Base-by-base conservation (phyloP, 2,113 vertebrate genomes). In the Melospiza melodia region DNA sequence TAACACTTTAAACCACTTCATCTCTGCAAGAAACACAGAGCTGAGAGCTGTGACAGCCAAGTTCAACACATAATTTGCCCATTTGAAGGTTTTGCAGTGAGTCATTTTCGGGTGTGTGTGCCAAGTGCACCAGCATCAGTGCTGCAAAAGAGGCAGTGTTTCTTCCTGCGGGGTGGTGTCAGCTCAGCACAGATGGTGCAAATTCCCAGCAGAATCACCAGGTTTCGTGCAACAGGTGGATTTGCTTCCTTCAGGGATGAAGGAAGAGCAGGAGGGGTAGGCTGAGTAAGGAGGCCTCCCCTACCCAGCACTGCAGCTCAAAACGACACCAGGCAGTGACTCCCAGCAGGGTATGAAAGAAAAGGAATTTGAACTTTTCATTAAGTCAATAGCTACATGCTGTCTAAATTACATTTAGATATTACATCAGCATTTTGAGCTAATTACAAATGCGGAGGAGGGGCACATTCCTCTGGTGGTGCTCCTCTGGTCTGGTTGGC, bases 221-320 rank as follows among this genome's bases (percentile, higher is more conserved):
- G 2, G 4, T 21, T 62, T 71, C 0, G 0, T 46, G 43, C 76
- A 61, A 7, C 0, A 4, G 19, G n/a, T 93, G 51, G 41, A 27
- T 79, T 90, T 84, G 30, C 71, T 62, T 88, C 71, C 44, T 71
- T 61, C 28, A 52, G 23, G 46, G 23, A 27, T 33, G 54, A 54
- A 86, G 62, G 49, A 90, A 68, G 61, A 89, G 35, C 2, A 1
- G 35, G 43, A 49, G 46, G 46, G 31, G 73, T 2, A 15, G 46
- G 31, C 28, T 71, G 81, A 74, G 25, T 23, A 33, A 74, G 61
- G 37, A 74, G 12, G 57, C 9, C 15, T 74, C 10, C 43, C 35
- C 28, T 37, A 24, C 19, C n/a, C 33, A 83, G 69, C 20, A 20
- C 39, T 2, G 4, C 35, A 51, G 48, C 35, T 84, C n/a, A 37